Evolutionary conservation across 2,113 vertebrate genomes (phyloP), one percentile per base, ranked within the genome.

Genomic region (Tupaia chinensis): DNA sequence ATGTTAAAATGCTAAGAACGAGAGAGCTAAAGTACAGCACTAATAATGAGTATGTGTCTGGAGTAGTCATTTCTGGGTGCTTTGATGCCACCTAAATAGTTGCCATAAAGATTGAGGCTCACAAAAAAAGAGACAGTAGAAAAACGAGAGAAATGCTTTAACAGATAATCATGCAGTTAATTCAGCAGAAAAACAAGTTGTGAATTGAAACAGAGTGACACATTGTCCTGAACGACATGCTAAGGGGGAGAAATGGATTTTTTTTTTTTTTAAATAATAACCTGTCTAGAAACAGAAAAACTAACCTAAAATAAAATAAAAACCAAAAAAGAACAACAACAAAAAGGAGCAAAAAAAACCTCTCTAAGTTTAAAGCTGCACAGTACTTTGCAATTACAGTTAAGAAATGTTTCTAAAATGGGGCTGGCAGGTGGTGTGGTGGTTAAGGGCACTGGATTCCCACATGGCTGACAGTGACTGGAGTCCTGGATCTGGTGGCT

Each of bases 301-400:
- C 66, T 72, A 76, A 34, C 81, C 85, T 95, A 92, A 77, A 89
- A 44, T 5, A 44, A 44, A 89, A 86, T 72, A 79, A 84, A 53
- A 89, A 80, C 54, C 53, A 79, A 63, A 25, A 44, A 44, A 44
- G 44, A 44, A 44, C 44, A 44, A 44, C 44, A 44, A 44, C 44
- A 44, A 44, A 44, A 44, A 44, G 44, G 44, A 44, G 44, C 44
- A 44, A 44, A 44, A 44, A 32, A 32, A 32, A 32, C 32, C 32
- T 44, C 20, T 90, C 22, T 81, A 83, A 88, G 68, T 23, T 83
- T 25, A 84, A 94, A 63, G 20, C 9, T 89, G 27, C 14, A 87
- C 1, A 77, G 3, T 73, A 84, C 70, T 90, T 66, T 92, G 63
- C 13, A 96, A 74, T 68, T 32, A 83, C 44, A 44, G 3, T 44